Evolutionary conservation across 2,888 invertebrate species (phyloP), one percentile per base, ranked within the genome.

Genomic region (Helicoverpa assulta): DNA sequence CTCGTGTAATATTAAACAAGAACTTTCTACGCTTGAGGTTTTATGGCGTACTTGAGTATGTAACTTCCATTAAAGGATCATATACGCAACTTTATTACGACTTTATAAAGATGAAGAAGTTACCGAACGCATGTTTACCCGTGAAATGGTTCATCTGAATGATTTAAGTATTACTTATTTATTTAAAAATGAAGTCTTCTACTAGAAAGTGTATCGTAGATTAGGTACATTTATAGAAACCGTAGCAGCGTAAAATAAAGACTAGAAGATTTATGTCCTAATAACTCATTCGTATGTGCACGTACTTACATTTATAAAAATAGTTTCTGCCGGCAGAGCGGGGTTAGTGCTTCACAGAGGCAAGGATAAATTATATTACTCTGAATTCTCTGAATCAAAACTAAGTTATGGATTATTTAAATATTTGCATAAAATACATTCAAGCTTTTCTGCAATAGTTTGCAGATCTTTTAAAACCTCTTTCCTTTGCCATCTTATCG

Each of bases 11-110:
- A 84, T 83, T 76, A 77, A 80, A 84, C 70, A 77, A 82, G 63
- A 83, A 82, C 57, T 82, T 83, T 76, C 70, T 70, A 70, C 73
- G 70, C 59, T 75, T 81, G 73, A 74, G 73, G 70, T 80, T 83
- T 82, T 82, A 83, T 73, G 43, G 76, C 76, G 57, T 78, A 65
- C 74, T 84, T 76, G 76, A 84, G 75, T 74, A 78, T 56, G 64
- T 57, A 77, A 80, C 55, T 73, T 72, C 56, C 51, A 56, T 66
- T 78, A 66, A 76, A 76, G 67, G 81, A 76, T 55, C 72, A 66
- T 71, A 67, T 54, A 58, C 69, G 68, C 63, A 68, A 74, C 84
- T 74, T 79, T 83, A 56, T 70, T 71, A 76, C 55, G 66, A 69
- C 57, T 82, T 81, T 66, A 63, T 81, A 74, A 76, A 73, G 70